phyloP scores from a whole-genome alignment of 2,797 vertebrate species.

The Psittacula derbiana region DNA sequence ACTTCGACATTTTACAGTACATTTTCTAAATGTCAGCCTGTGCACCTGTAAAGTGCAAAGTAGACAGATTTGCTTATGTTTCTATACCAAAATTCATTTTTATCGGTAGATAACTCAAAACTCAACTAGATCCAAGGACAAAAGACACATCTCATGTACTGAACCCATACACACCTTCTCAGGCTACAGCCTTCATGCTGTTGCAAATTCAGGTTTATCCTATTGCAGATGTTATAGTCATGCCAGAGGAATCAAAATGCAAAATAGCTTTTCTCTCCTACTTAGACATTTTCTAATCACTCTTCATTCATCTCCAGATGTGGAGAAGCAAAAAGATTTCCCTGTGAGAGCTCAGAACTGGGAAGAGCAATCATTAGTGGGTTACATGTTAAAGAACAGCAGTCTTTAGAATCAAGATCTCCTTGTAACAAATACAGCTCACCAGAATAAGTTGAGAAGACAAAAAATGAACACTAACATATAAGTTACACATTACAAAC shows the following conservation, averaged over 20 bases:
- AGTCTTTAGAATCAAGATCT: neutral
- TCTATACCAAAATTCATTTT: neutral
- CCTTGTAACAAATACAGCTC: neutral
- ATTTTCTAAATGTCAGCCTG: neutral
- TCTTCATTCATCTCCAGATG: neutral
- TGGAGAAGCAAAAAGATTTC: neutral
- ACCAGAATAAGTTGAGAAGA: neutral
- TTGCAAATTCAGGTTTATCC: neutral
- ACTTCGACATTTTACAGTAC: neutral
- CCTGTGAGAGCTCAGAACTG: neutral
- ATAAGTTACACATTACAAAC: neutral
- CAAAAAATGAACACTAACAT: neutral
- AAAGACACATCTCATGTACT: neutral
- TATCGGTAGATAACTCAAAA: neutral
- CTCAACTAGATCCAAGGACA: neutral
- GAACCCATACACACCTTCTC: neutral
- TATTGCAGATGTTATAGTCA: neutral
- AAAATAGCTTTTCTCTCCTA: neutral
- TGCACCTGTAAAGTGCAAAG: neutral
- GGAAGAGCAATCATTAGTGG: neutral
- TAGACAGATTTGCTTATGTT: neutral
- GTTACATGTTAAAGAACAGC: neutral
- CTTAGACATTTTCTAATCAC: neutral
- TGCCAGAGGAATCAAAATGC: neutral
- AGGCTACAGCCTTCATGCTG: neutral